A percentile compares a stretch with the other conserved stretches of the same genome.
Evolutionary conservation across 92 coral and sea anemone genomes (phyloP).

Genomic region (Phenganax subtilis): DNA sequence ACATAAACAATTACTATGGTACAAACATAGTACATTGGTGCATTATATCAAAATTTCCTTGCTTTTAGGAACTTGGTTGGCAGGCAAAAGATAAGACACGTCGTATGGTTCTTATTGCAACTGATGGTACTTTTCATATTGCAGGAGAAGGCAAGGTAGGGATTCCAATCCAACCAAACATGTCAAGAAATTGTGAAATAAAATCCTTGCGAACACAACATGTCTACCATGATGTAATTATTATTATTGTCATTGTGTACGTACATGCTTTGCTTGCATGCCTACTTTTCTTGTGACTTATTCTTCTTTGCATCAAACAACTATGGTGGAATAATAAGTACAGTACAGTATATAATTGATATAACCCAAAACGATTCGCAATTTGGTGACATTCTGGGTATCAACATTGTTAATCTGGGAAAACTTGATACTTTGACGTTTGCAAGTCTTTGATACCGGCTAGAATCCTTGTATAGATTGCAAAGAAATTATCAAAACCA

Average conservation of each 20-base stretch:
- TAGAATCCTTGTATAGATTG: too few relatives aligned
- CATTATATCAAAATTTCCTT: background rate
- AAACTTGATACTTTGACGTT: too few relatives aligned
- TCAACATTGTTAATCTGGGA: too few relatives aligned
- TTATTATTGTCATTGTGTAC: background rate
- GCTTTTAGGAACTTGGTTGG: slow-evolving; percentile 75
- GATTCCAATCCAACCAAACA: background rate
- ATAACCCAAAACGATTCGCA: too few relatives aligned
- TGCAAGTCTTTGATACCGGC: too few relatives aligned
- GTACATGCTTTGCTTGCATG: too few relatives aligned
- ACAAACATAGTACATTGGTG: background rate
- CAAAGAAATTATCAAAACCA: too few relatives aligned
- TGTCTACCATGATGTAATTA: background rate
- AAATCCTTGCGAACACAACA: background rate
- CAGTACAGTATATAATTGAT: too few relatives aligned
- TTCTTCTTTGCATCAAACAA: too few relatives aligned
- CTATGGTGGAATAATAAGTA: too few relatives aligned
- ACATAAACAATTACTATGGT: background rate
- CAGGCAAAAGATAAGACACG: slow-evolving; percentile 53
- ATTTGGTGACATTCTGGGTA: too few relatives aligned
- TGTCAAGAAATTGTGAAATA: background rate
- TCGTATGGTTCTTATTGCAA: slow-evolving; percentile 75
- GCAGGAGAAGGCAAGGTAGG: slow-evolving; percentile 86
- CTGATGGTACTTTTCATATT: slow-evolving; percentile 83
- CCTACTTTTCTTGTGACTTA: too few relatives aligned